Conservation (phyloP, 1,140 invertebrate species). For the Caenorhabditis tropicalis region DNA sequence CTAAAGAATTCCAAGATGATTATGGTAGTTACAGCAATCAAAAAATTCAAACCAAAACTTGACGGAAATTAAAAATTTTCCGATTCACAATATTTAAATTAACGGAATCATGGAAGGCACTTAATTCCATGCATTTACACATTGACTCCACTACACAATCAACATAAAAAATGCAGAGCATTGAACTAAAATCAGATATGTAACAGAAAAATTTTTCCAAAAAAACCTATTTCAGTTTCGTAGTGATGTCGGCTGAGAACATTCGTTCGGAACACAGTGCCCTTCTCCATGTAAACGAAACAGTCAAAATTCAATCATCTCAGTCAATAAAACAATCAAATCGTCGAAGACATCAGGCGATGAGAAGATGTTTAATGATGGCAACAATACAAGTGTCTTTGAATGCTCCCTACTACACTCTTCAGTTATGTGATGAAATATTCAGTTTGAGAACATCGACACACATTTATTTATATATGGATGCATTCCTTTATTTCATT, state of each 20-base stretch:
- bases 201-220: too few relatives aligned
- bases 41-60: too few relatives aligned
- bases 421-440: conserved; percentile 52
- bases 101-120: too few relatives aligned
- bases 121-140: too few relatives aligned
- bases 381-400: conserved; percentile 55
- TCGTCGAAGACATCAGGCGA: conserved; percentile 75
- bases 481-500: conserved; percentile 53
- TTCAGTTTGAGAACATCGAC: conserved; percentile 24
- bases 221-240: conserved; percentile 2
- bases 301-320: conserved; percentile 76
- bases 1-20: too few relatives aligned
- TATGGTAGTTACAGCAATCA: too few relatives aligned
- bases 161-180: too few relatives aligned
- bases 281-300: conserved; percentile 84
- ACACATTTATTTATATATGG: conserved; percentile 46
- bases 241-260: conserved; percentile 25
- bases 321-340: conserved; percentile 37
- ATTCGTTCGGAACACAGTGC: neutral
- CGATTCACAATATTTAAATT: too few relatives aligned
- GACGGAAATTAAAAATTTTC: too few relatives aligned
- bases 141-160: too few relatives aligned
- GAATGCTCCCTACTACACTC: conserved; percentile 55
- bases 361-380: conserved; percentile 54
- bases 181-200: too few relatives aligned